These are phyloP conservation scores for Bradypodion ventrale DNA, from an alignment of 2,797 vertebrate genomes.

Conservation along the genomic window DNA sequence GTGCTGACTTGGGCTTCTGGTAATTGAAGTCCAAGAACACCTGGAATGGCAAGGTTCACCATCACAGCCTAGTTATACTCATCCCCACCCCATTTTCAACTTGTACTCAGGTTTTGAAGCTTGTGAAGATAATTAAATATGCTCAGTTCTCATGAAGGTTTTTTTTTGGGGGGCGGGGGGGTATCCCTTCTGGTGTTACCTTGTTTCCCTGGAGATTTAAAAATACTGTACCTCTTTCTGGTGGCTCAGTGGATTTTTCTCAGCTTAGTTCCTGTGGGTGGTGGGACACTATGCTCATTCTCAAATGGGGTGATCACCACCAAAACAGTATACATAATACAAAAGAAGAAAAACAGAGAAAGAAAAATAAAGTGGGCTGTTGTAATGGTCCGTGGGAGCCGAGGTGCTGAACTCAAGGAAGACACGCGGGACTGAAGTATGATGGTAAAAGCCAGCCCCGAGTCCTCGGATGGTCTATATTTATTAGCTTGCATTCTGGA, in stretches of 20 bases:
- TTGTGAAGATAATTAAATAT: background rate
- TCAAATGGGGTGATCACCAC: background rate
- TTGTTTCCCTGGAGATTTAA: background rate
- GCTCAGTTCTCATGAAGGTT: background rate
- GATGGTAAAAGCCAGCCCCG: too few species aligned
- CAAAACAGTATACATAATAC: background rate
- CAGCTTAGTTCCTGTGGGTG: background rate
- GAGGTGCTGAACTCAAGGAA: too few species aligned
- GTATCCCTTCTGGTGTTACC: too few species aligned
- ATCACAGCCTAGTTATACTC: too few species aligned
- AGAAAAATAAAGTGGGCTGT: background rate
- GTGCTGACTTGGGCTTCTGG: too few species aligned
- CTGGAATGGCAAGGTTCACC: too few species aligned
- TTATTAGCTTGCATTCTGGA: too few species aligned
- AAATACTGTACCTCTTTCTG: background rate
- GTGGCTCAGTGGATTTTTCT: background rate
- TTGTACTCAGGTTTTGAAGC: background rate
- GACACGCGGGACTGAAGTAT: too few species aligned
- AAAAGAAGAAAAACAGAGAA: background rate
- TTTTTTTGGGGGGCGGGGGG: background rate
- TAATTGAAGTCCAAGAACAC: too few species aligned
- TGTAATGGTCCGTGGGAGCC: too few species aligned
- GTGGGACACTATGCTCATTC: background rate
- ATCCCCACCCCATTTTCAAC: background rate
- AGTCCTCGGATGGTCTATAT: too few species aligned